These are phyloP conservation scores for Pseudomyrmex sp. DNA, from an alignment of 1,140 invertebrate genomes.

Conservation along the genomic window DNA sequence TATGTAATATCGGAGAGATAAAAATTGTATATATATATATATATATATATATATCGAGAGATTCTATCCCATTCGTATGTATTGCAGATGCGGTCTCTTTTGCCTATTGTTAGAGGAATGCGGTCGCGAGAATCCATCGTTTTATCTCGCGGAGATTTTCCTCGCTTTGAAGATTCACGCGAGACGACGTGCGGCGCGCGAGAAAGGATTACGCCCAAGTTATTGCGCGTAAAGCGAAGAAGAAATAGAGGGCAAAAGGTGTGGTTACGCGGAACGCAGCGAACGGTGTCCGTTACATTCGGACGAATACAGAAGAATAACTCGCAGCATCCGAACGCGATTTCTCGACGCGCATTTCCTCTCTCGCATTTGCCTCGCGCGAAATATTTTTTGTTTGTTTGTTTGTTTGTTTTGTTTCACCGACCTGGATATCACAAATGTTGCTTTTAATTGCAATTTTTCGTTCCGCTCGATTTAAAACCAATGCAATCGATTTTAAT, in stretches of 20 bases:
- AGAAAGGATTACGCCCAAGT: conserved; percentile 23
- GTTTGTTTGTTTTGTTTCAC: background rate
- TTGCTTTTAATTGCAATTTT: too few species aligned
- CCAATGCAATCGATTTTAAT: too few species aligned
- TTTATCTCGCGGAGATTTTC: background rate
- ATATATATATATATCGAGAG: background rate
- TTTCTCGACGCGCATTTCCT: background rate
- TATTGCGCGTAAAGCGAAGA: conserved; percentile 6
- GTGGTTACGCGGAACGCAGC: conserved; percentile 46
- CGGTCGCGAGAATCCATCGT: background rate
- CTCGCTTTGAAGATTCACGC: background rate
- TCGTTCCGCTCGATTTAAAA: too few species aligned
- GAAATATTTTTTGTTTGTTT: background rate
- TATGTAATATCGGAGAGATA: background rate
- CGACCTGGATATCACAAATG: too few species aligned
- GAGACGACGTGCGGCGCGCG: conserved; percentile 14
- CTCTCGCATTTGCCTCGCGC: background rate
- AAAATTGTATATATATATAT: background rate
- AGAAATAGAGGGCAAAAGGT: conserved; percentile 39
- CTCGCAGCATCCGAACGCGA: conserved; percentile 21
- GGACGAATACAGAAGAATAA: conserved; percentile 17
- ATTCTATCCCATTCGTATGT: too few species aligned
- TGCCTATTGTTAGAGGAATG: conserved; percentile 11
- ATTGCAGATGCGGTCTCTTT: too few species aligned
- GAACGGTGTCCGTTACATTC: conserved; percentile 30